Base-by-base conservation (phyloP, 1,140 invertebrate genomes). In the Pomacea maculata region DNA sequence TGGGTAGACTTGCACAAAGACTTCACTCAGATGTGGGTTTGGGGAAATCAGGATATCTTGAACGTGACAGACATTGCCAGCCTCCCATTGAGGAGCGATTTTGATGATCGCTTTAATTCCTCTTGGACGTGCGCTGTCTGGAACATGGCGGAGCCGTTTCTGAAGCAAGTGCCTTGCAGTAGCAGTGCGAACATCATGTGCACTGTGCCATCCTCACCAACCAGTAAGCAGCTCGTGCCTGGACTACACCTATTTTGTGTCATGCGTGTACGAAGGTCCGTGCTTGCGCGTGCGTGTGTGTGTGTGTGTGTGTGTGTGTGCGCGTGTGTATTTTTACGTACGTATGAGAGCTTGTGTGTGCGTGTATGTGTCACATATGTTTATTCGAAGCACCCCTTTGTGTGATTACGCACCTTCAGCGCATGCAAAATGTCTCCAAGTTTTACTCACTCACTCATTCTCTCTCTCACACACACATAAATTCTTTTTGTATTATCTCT, bases 1-100 rank as follows among this genome's bases (percentile, higher is more conserved):
- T 78, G 77, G 77, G 77, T 78, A n/a, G 77, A 78, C 77, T 65
- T 78, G 77, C 21, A 57, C 17, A 70, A 70, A 67, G n/a, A 52
- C 12, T 45, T 55, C 25, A 67, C 45, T 6, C 8, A 55, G 77
- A 61, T 0, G 0, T 78, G 77, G 77, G 52, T 55, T 34, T 78
- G 77, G 77, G 67, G 77, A 12, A 65, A 78, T 52, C 52, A 54
- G 63, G 21, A 54, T 64, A 3, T 10, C 11, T 34, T 78, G 45
- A 29, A 78, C 77, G 1, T 29, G 45, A 25, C 3, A 11, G 6
- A 70, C 2, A 57, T 34, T 19, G 45, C 34, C 65, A 21, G 9
- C 21, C 77, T 78, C 64, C 77, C 77, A 21, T 68, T 78, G 77
- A n/a, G 0, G 63, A 21, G 17, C 0, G 2, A 21, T 29, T 45